Conservation (phyloP, 2,113 vertebrate genomes). For the Glareola pratincola region DNA sequence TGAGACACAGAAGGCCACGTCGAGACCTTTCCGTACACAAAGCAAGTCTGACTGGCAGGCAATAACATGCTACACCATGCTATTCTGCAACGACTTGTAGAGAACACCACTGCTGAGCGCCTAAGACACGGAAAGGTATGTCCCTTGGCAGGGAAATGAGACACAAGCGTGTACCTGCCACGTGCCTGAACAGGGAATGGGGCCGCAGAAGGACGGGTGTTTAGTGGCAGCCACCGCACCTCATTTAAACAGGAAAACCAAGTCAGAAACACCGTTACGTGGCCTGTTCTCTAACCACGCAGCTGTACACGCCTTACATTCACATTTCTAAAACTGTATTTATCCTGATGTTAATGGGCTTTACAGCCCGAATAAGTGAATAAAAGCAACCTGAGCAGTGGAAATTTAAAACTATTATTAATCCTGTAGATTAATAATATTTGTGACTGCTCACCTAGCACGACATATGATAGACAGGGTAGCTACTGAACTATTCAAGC, state of each 20-base stretch:
- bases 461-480: not conserved
- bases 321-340: not conserved
- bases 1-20: not conserved
- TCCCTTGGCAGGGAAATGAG: not conserved
- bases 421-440: not conserved
- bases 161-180: not conserved
- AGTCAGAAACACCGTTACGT: not conserved
- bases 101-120: not conserved
- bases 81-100: not conserved
- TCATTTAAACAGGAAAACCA: not conserved
- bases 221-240: fast-evolving
- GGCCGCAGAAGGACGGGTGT: not conserved
- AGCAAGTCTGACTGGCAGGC: not conserved
- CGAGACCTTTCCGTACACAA: not conserved
- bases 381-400: not conserved
- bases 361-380: not conserved
- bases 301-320: not conserved
- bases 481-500: not conserved
- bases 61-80: not conserved
- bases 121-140: not conserved
- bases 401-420: not conserved
- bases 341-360: not conserved
- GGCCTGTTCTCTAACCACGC: not conserved
- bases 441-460: not conserved
- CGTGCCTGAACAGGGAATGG: not conserved